phyloP scores from a whole-genome alignment of 2,888 invertebrate species.

The Eristalis arbustorum region DNA sequence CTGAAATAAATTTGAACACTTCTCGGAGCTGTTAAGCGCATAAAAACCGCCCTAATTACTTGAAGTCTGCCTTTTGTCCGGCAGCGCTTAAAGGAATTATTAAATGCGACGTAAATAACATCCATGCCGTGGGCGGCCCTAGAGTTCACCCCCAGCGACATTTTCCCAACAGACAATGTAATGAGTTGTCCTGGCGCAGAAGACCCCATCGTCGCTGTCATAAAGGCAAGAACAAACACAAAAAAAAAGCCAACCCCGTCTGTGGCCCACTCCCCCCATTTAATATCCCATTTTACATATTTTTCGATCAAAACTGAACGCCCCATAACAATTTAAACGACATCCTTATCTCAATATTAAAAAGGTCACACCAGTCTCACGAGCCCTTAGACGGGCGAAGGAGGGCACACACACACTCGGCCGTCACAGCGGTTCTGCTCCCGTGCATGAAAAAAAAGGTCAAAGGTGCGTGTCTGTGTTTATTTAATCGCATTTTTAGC shows the following conservation, averaged over 20 bases:
- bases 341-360: slow-evolving; percentile 50
- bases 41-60: not conserved
- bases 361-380: slow-evolving; percentile 7
- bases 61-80: not conserved
- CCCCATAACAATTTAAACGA: slow-evolving; percentile 52
- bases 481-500: slow-evolving; percentile 44
- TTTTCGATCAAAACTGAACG: slow-evolving; percentile 49
- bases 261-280: not conserved
- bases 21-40: too few species aligned
- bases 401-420: not conserved
- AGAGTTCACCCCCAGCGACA: not conserved
- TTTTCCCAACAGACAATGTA: slow-evolving; percentile 22
- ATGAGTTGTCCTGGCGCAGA: slow-evolving; percentile 16
- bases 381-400: not conserved
- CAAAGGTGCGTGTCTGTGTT: slow-evolving; percentile 32
- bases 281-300: slow-evolving; percentile 44
- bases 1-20: too few species aligned
- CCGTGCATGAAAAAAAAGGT: slow-evolving; percentile 26
- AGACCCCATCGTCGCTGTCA: not conserved
- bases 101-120: slow-evolving; percentile 7
- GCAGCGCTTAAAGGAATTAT: not conserved
- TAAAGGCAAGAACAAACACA: slow-evolving; percentile 4
- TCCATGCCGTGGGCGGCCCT: not conserved
- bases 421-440: slow-evolving; percentile 11
- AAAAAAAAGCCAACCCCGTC: slow-evolving; percentile 6